Evolutionary conservation across 2,113 vertebrate genomes (phyloP).

Genomic region (Parotia lawesii): DNA sequence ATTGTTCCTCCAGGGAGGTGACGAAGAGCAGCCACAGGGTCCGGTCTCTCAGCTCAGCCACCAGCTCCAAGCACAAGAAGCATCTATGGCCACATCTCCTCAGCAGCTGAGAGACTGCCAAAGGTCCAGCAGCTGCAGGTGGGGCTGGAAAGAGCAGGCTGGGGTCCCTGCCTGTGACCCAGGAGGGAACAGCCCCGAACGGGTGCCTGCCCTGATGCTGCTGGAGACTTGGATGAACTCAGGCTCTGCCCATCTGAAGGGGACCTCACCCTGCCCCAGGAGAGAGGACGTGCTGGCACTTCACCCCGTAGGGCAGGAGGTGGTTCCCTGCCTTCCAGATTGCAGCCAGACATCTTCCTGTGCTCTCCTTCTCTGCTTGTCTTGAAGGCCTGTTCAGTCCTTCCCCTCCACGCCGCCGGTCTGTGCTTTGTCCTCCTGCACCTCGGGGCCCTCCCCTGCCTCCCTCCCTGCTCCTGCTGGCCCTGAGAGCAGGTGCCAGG

Average conservation of each 20-base stretch:
- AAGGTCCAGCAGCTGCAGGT: not conserved
- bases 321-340: not conserved
- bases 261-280: not conserved
- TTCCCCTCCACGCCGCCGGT: not conserved
- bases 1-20: not conserved
- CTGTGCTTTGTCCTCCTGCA: not conserved
- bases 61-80: not conserved
- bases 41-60: not conserved
- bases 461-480: not conserved
- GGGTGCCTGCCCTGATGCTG: not conserved
- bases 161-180: not conserved
- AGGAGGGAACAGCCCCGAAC: not conserved
- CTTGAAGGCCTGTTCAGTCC: rapidly evolving
- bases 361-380: not conserved
- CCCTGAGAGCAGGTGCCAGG: not conserved
- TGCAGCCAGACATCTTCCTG: not conserved
- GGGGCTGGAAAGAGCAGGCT: not conserved
- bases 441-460: not conserved
- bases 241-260: not conserved
- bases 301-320: not conserved
- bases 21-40: rapidly evolving
- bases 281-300: not conserved
- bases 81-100: not conserved
- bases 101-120: not conserved
- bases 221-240: not conserved